A percentile compares a stretch with the other conserved stretches of the same genome.
These are phyloP conservation scores for Sphaeramia orbicularis DNA, from an alignment of 2,797 vertebrate genomes.

Conservation along the genomic window DNA sequence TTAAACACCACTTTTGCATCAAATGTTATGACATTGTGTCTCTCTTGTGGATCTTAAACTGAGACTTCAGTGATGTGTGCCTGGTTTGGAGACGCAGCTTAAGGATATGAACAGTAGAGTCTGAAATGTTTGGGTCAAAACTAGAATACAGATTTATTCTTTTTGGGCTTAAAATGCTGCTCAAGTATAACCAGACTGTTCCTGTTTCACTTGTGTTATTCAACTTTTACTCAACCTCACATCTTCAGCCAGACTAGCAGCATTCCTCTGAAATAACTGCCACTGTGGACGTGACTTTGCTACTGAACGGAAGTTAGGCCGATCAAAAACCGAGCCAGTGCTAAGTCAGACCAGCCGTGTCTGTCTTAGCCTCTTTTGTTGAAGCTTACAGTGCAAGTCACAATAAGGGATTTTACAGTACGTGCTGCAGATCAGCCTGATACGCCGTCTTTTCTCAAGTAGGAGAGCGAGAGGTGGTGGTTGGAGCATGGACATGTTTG, in stretches of 20 bases:
- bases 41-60: conserved; percentile 48
- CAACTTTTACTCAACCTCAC: conserved; percentile 32
- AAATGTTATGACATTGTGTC: conserved; percentile 40
- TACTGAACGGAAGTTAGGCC: conserved; percentile 41
- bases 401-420: conserved; percentile 67
- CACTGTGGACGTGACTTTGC: conserved; percentile 73
- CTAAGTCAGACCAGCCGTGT: conserved; percentile 43
- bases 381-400: conserved; percentile 57
- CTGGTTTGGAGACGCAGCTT: conserved; percentile 48
- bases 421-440: conserved; percentile 74
- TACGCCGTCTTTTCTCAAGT: conserved; percentile 38
- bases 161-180: no score
- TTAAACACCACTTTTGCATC: no score
- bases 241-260: conserved; percentile 34
- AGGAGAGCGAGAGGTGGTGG: conserved; percentile 10
- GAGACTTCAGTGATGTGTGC: conserved; percentile 42
- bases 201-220: neutral
- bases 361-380: conserved; percentile 71
- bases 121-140: conserved; percentile 41
- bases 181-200: neutral
- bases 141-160: conserved; percentile 2
- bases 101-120: conserved; percentile 6
- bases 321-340: conserved; percentile 34
- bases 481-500: conserved; percentile 27
- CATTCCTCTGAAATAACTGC: conserved; percentile 55